Base-by-base conservation (phyloP, 2,797 vertebrate species). In the Picus viridis region DNA sequence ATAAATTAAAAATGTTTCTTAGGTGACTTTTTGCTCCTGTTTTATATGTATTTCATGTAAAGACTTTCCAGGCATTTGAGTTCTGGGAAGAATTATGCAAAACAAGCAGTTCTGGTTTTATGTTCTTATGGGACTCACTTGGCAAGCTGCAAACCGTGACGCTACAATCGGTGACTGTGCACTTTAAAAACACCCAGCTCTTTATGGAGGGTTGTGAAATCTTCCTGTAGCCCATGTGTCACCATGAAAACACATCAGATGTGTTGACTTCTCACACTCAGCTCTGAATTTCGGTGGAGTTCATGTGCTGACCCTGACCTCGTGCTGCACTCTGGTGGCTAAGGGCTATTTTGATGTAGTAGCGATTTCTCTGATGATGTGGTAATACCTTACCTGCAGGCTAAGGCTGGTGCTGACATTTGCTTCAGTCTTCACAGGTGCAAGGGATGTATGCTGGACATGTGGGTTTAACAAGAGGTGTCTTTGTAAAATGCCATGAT, bases 1-100 rank as follows among this genome's bases (percentile, higher is more conserved):
- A 95, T 96, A 93, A 96, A 94, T 95, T 93, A 92, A 88, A 95
- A 94, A 92, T 87, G 76, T 94, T 96, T 87, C 93, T 94, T 95
- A 67, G 45, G 86, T 95, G 93, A 85, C 92, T 95, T 83, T 84
- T 90, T 89, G 93, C 92, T 96, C 92, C 89, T 41, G 1, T 90
- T 96, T 94, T 73, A 20, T 93, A 88, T 92, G 93, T 92, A 89
- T 96, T 94, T 94, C 90, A 43, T 85, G 87, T 89, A 86, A 96
- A 96, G 92, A 64, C 84, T 94, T 93, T n/a, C 59, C 73, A 82
- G 80, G 83, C 70, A 1, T 91, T 89, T 90, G 92, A 90, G 74
- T 95, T 87, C 71, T 75, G 76, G 67, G 71, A 87, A 79, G 96
- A 94, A 93, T 96, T 95, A 92, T 64, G 58, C 93, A 95, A 93